Evolutionary conservation across 2,113 vertebrate genomes (phyloP).

Genomic region (Ia io): DNA sequence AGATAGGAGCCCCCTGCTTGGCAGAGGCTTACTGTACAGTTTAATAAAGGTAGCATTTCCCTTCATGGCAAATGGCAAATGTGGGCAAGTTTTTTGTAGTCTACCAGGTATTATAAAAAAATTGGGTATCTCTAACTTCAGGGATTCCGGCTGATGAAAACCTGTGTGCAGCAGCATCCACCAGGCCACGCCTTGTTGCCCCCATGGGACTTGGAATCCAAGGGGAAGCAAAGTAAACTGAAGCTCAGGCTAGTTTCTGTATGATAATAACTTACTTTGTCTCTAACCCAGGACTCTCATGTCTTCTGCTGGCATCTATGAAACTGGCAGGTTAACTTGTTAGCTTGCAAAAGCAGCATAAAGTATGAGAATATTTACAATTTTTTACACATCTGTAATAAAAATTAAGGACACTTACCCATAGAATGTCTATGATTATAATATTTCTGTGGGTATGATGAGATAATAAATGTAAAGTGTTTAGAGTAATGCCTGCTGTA

Average conservation of each 20-base stretch:
- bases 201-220: neutral
- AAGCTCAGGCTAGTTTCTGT: neutral
- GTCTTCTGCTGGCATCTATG: neutral
- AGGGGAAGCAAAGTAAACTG: neutral
- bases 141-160: neutral
- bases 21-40: neutral
- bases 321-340: neutral
- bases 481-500: neutral
- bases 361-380: neutral
- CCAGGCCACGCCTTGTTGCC: neutral
- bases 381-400: neutral
- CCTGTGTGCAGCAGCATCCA: neutral
- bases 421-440: neutral
- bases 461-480: slow-evolving; percentile 37
- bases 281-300: neutral
- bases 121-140: neutral
- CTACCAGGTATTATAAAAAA: neutral
- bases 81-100: neutral
- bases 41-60: neutral
- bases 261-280: neutral
- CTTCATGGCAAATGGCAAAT: neutral
- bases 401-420: neutral
- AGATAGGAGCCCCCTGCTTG: neutral
- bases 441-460: neutral
- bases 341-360: neutral